Percentiles rank a stretch among this genome's conserved stretches.
Evolutionary conservation across 2,113 vertebrate genomes (phyloP).

Genomic region (Semnornis frantzii): DNA sequence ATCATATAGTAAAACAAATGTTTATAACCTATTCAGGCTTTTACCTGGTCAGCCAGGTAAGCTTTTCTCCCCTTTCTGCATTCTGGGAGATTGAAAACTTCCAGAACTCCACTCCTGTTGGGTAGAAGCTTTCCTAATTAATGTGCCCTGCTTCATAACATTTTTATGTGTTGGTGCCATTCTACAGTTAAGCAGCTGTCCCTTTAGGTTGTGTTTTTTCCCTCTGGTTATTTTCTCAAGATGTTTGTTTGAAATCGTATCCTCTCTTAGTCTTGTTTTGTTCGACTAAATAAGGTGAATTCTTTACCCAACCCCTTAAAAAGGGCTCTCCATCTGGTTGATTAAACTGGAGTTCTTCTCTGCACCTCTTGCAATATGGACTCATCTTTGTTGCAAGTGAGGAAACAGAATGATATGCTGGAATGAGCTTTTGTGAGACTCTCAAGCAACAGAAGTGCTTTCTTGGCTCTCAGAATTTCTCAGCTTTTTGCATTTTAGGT

Average conservation of each 20-base stretch:
- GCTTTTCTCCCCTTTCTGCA: neutral
- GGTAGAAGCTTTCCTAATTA: neutral
- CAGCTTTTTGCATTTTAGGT: neutral
- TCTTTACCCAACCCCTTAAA: neutral
- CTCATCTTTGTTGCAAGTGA: neutral
- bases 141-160: neutral
- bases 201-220: neutral
- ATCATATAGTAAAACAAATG: neutral
- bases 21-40: neutral
- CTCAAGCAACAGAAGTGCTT: neutral
- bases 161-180: neutral
- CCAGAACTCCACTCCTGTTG: neutral
- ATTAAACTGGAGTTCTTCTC: neutral
- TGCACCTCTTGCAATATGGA: neutral
- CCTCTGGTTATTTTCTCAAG: neutral
- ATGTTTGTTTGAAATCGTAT: neutral
- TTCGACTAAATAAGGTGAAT: neutral
- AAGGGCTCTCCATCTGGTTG: neutral
- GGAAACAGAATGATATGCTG: neutral
- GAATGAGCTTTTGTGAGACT: slow-evolving; percentile 9
- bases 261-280: neutral
- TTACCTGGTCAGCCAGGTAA: neutral
- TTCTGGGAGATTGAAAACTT: neutral
- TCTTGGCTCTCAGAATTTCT: neutral
- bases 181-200: neutral